These are phyloP conservation scores for Kuschelorhynchus macadamiae DNA, from an alignment of 2,888 invertebrate genomes.

Conservation along the genomic window DNA sequence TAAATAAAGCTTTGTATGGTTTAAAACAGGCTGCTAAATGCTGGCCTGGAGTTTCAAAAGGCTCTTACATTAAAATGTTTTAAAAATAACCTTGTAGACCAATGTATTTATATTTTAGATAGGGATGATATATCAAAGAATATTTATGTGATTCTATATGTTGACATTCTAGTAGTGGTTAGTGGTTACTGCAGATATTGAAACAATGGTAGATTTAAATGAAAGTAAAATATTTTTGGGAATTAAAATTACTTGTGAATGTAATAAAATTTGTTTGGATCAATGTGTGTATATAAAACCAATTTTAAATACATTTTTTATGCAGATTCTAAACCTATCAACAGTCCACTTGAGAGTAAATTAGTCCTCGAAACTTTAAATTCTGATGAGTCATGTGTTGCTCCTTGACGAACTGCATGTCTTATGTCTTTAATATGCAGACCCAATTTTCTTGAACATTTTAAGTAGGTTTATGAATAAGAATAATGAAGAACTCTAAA, in stretches of 20 bases:
- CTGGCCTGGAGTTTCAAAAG: conserved; percentile 37
- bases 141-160: conserved; percentile 39
- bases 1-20: conserved; percentile 41
- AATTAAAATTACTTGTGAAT: conserved; percentile 46
- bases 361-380: no score
- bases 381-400: no score
- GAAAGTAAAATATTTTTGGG: conserved; percentile 53
- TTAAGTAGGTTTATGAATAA: no score
- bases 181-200: conserved; percentile 23
- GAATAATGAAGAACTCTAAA: no score
- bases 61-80: conserved; percentile 27
- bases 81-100: conserved; percentile 52
- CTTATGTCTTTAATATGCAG: no score
- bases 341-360: no score
- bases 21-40: conserved; percentile 44
- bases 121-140: conserved; percentile 27
- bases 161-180: conserved; percentile 26
- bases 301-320: conserved; percentile 52
- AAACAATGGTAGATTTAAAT: conserved; percentile 37
- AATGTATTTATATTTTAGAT: conserved; percentile 43
- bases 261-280: conserved; percentile 18
- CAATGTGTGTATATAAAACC: conserved; percentile 48
- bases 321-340: no score
- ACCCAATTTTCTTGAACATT: no score
- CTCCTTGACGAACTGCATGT: no score